Percentiles rank a stretch among this genome's conserved stretches.
These are phyloP conservation scores for Picus viridis DNA, from an alignment of 2,797 vertebrate species.

Conservation along the genomic window DNA sequence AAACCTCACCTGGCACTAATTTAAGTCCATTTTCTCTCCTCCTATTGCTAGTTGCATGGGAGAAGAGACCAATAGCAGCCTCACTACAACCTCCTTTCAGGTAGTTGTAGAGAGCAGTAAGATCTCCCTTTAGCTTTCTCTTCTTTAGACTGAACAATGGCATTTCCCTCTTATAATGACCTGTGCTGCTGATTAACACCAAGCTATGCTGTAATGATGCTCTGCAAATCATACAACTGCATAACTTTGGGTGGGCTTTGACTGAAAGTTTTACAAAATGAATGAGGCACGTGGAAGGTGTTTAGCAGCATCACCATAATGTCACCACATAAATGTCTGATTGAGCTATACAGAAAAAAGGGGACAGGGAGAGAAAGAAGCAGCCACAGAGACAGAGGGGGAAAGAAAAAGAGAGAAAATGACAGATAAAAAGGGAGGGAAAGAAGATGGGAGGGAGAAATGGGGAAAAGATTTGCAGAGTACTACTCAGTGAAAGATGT, in stretches of 20 bases:
- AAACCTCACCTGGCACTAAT: too few relatives aligned
- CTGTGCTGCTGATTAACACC: neutral
- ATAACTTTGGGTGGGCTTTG: slow-evolving; percentile 5
- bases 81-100: too few relatives aligned
- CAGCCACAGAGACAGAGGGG: neutral
- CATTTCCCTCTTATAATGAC: neutral
- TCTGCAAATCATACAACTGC: neutral
- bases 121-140: too few relatives aligned
- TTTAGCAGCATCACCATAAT: neutral
- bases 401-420: neutral
- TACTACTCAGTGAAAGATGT: neutral
- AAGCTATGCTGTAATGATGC: neutral
- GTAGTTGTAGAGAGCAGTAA: too few relatives aligned
- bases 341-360: neutral
- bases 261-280: slow-evolving; percentile 31
- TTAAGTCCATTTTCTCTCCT: too few relatives aligned
- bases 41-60: too few relatives aligned
- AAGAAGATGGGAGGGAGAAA: neutral
- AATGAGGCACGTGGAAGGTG: slow-evolving; percentile 16
- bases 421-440: neutral
- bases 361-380: neutral
- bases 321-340: neutral
- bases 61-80: too few relatives aligned
- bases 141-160: too few relatives aligned
- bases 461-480: neutral